These are phyloP conservation scores for Megaceryle maxima DNA, from an alignment of 2,113 vertebrate species.

Conservation along the genomic window DNA sequence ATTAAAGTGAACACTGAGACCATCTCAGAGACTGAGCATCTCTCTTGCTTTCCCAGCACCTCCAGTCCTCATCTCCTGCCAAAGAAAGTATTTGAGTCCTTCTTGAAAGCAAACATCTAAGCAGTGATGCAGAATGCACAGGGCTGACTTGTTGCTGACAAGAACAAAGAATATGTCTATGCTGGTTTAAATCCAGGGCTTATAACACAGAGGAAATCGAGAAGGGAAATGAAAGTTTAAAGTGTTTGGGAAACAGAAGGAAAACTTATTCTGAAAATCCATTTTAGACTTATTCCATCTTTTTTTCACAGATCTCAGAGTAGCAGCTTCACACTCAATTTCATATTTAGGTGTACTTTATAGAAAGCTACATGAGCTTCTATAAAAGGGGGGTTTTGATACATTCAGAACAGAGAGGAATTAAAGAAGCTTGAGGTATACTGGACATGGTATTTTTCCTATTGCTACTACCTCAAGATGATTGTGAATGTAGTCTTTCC, in stretches of 20 bases:
- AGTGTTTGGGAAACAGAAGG: background rate
- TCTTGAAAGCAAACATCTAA: background rate
- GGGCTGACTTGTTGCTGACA: background rate
- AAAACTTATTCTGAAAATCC: background rate
- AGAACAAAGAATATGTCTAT: background rate
- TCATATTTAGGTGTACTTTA: background rate
- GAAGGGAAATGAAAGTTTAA: background rate
- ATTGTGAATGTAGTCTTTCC: accelerated
- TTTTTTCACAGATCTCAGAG: background rate
- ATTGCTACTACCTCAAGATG: background rate
- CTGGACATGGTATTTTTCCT: background rate
- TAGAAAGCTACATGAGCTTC: background rate
- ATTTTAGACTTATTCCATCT: background rate
- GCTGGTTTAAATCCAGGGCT: background rate
- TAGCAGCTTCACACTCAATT: background rate
- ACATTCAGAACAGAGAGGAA: background rate
- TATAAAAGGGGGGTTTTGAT: background rate
- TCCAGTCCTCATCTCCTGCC: background rate
- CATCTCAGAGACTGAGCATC: background rate
- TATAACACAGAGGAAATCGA: background rate
- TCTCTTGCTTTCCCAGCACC: background rate
- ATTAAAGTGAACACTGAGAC: background rate
- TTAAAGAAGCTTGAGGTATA: background rate
- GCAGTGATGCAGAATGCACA: background rate
- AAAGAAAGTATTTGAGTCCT: background rate